Conservation (phyloP, 2,888 invertebrate genomes). For the Agrochola lychnidis region DNA sequence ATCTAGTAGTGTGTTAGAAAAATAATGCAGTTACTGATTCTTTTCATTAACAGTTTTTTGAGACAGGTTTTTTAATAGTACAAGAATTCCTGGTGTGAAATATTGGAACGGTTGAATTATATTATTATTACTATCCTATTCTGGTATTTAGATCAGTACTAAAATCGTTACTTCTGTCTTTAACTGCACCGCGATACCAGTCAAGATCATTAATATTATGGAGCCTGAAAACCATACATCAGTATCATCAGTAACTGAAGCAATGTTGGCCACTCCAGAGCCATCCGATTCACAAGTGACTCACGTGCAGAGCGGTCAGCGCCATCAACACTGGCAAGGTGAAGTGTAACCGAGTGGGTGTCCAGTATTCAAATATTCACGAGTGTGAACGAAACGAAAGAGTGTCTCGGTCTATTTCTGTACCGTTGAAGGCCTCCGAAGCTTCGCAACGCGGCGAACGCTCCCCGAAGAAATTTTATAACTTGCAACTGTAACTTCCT, state of each 20-base stretch:
- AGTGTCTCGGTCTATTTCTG: constrained; percentile 87
- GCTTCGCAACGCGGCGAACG: constrained; percentile 72
- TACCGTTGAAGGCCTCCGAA: constrained; percentile 85
- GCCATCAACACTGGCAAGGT: constrained; percentile 88
- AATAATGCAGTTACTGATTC: background rate
- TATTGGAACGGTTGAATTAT: background rate
- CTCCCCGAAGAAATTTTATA: constrained; percentile 79
- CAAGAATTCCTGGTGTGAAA: background rate
- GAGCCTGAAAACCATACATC: constrained; percentile 69
- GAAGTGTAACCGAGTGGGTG: constrained; percentile 89
- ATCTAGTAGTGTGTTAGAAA: background rate
- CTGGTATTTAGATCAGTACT: background rate
- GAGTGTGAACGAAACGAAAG: constrained; percentile 86
- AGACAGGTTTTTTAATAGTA: background rate
- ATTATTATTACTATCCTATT: background rate
- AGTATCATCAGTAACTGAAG: constrained; percentile 67
- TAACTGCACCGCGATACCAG: constrained; percentile 25
- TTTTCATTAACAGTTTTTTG: background rate
- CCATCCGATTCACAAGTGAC: constrained; percentile 74
- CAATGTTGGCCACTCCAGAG: constrained; percentile 65
- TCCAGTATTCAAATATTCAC: constrained; percentile 87
- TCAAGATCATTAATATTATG: constrained; percentile 49
- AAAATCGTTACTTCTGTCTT: constrained; percentile 8
- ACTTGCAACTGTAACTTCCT: constrained; percentile 80
- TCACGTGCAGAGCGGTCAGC: constrained; percentile 83